phyloP scores from a whole-genome alignment of 2,113 vertebrate genomes.

The Bostrychus sinensis region DNA sequence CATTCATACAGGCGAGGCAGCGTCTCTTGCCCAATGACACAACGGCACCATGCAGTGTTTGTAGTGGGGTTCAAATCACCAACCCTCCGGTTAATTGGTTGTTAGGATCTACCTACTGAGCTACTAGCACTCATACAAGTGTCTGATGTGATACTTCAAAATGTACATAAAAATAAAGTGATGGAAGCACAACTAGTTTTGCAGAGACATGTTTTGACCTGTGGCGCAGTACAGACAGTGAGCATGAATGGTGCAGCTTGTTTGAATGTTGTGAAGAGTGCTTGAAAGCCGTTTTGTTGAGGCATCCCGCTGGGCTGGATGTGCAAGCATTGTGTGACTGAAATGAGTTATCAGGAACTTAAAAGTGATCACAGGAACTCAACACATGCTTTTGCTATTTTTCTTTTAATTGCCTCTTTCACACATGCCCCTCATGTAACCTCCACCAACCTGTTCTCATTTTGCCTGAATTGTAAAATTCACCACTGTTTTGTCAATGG shows the following conservation, averaged over 20 bases:
- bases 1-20: too few species aligned
- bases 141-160: too few species aligned
- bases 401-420: constrained; percentile 23
- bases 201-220: constrained; percentile 12
- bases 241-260: constrained; percentile 6
- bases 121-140: too few species aligned
- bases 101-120: too few species aligned
- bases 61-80: too few species aligned
- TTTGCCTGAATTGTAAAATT: too few species aligned
- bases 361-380: not conserved
- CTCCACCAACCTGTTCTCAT: constrained; percentile 13
- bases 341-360: constrained; percentile 53
- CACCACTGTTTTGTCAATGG: not conserved
- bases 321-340: constrained; percentile 31
- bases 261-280: constrained; percentile 20
- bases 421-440: constrained; percentile 11
- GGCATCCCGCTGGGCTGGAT: constrained; percentile 12
- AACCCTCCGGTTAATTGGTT: too few species aligned
- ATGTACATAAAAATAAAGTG: too few species aligned
- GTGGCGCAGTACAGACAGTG: not conserved
- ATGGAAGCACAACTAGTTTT: too few species aligned
- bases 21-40: too few species aligned
- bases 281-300: constrained; percentile 20
- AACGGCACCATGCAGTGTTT: too few species aligned
- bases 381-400: constrained; percentile 8